Evolutionary conservation across 2,888 invertebrate species (phyloP).

Genomic region (Unio pictorum): DNA sequence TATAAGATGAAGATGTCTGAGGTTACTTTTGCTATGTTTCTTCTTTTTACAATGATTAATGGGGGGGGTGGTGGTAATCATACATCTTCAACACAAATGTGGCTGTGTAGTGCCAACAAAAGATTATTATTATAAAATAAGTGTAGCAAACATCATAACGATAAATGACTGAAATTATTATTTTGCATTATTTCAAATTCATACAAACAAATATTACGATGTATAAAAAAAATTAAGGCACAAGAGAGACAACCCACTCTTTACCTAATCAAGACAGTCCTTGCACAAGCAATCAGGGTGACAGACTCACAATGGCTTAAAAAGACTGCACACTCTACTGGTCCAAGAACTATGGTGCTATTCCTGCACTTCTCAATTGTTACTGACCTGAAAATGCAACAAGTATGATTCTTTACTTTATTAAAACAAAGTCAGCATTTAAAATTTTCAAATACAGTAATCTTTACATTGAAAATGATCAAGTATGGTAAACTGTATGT

Average conservation of each 20-base stretch:
- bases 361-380: slow-evolving; percentile 71
- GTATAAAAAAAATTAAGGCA: background rate
- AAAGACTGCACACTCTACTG: slow-evolving; percentile 70
- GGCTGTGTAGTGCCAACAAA: too few relatives aligned
- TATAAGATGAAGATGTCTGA: too few relatives aligned
- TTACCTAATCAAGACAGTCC: slow-evolving; percentile 67
- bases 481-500: background rate
- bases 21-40: too few relatives aligned
- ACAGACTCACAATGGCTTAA: slow-evolving; percentile 70
- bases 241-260: background rate
- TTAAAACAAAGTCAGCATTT: background rate
- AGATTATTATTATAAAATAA: too few relatives aligned
- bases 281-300: slow-evolving; percentile 67
- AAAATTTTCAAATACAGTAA: background rate
- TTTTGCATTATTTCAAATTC: too few relatives aligned
- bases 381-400: slow-evolving; percentile 59
- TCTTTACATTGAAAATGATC: too few relatives aligned
- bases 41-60: too few relatives aligned
- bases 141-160: too few relatives aligned
- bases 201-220: too few relatives aligned
- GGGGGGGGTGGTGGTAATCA: too few relatives aligned
- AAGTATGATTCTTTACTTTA: background rate
- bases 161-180: too few relatives aligned
- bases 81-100: too few relatives aligned
- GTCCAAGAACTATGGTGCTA: slow-evolving; percentile 70